A percentile compares a stretch with the other conserved stretches of the same genome.
Conservation (phyloP, 2,888 invertebrate genomes). For the Clunio marinus region DNA sequence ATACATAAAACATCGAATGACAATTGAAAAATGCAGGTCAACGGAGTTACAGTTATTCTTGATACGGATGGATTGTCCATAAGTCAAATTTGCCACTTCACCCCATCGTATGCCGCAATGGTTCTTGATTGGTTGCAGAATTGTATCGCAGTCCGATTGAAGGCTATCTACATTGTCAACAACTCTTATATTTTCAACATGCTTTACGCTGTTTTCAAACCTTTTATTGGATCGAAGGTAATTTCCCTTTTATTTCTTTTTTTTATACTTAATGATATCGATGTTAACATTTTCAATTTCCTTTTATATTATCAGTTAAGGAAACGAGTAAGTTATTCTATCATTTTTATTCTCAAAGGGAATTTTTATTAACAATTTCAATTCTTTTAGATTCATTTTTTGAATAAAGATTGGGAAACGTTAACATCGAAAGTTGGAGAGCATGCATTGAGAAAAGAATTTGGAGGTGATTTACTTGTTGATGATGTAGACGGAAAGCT, state of each 20-base stretch:
- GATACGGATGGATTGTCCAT: conserved; percentile 72
- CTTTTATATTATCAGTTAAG: conserved; percentile 2
- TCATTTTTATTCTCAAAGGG: not conserved
- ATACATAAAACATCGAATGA: not conserved
- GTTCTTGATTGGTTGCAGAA: conserved; percentile 75
- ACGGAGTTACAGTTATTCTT: conserved; percentile 57
- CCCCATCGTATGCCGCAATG: conserved; percentile 70
- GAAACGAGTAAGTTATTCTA: conserved; percentile 11
- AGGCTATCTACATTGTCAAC: conserved; percentile 82
- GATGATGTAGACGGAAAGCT: conserved; percentile 24
- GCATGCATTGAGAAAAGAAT: not conserved
- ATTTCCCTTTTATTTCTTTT: not conserved
- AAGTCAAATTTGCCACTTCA: conserved; percentile 69
- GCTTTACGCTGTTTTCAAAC: conserved; percentile 80
- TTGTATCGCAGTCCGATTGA: conserved; percentile 75
- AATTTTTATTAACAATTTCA: not conserved
- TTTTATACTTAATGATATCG: not conserved
- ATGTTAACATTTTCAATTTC: not conserved
- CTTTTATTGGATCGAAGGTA: conserved; percentile 61
- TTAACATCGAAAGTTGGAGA: not conserved
- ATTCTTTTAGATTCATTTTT: conserved; percentile 29
- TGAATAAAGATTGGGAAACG: conserved; percentile 12
- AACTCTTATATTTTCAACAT: conserved; percentile 84
- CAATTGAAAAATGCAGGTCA: conserved; percentile 19
- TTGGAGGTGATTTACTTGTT: conserved; percentile 18